Conservation (phyloP, 92 coral and sea anemone genomes). For the Siderastrea radians region DNA sequence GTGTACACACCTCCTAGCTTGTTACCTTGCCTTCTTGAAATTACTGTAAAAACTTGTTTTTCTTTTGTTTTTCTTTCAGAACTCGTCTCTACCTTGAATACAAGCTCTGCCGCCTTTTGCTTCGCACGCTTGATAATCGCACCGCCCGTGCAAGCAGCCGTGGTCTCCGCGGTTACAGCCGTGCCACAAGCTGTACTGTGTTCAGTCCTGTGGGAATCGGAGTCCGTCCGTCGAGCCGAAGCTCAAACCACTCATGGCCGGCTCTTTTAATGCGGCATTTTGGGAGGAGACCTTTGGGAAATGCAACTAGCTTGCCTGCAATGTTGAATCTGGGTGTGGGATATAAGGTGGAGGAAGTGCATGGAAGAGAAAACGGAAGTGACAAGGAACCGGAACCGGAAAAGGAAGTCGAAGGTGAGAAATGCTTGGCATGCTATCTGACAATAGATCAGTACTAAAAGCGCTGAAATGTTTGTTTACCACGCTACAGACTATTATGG, state of each 20-base stretch:
- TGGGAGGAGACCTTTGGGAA: slow-evolving; percentile 93
- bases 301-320: slow-evolving; percentile 95
- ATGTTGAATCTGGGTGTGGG: slow-evolving; percentile 85
- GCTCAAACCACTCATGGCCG: slow-evolving; percentile 96
- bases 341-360: slow-evolving; percentile 11
- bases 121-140: slow-evolving; percentile 83
- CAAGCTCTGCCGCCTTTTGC: slow-evolving; percentile 93
- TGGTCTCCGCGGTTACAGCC: slow-evolving; percentile 93
- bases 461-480: too few species aligned
- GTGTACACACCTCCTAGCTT: too few species aligned
- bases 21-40: too few species aligned
- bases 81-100: slow-evolving; percentile 89
- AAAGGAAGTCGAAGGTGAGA: slow-evolving; percentile 10
- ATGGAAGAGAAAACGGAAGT: background rate
- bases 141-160: slow-evolving; percentile 91
- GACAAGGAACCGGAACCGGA: slow-evolving; percentile 12
- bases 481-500: too few species aligned
- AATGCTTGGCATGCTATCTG: background rate
- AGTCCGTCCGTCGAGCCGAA: slow-evolving; percentile 77
- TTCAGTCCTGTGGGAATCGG: slow-evolving; percentile 69
- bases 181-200: slow-evolving; percentile 78
- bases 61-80: slow-evolving; percentile 40
- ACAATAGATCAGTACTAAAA: too few species aligned
- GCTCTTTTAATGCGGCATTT: slow-evolving; percentile 77
- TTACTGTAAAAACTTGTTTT: background rate